Percentiles rank a stretch among this genome's conserved stretches.
Evolutionary conservation across 2,797 vertebrate species (phyloP).

Genomic region (Cuniculus paca): DNA sequence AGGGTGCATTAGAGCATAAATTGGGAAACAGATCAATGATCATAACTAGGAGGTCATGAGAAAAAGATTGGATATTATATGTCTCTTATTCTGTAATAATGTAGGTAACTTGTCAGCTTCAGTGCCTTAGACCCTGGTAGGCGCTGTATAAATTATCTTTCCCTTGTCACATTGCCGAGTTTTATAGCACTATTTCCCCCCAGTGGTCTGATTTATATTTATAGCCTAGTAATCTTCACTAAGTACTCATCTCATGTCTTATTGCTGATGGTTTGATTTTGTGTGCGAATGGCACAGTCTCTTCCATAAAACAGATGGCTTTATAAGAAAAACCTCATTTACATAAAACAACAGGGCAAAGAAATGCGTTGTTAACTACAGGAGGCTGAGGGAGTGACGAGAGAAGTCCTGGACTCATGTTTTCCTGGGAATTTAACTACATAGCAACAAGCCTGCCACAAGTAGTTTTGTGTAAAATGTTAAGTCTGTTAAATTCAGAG

Average conservation of each 20-base stretch:
- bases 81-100: not conserved
- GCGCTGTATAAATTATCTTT: not conserved
- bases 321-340: constrained; percentile 12
- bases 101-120: not conserved
- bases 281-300: constrained; percentile 2
- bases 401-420: not conserved
- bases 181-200: not conserved
- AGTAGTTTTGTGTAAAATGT: not conserved
- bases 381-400: not conserved
- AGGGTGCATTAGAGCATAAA: not conserved
- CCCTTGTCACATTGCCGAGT: not conserved
- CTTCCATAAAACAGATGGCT: constrained; percentile 12
- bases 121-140: not conserved
- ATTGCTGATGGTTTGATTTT: constrained; percentile 8
- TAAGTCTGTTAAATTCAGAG: not conserved
- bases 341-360: constrained; percentile 8
- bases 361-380: not conserved
- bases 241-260: not conserved
- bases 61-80: not conserved
- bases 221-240: not conserved
- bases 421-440: constrained; percentile 44
- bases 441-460: not conserved
- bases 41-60: not conserved
- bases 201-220: constrained; percentile 4
- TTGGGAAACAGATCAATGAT: not conserved